phyloP scores from a whole-genome alignment of 2,797 vertebrate genomes.

The Monodelphis domestica region DNA sequence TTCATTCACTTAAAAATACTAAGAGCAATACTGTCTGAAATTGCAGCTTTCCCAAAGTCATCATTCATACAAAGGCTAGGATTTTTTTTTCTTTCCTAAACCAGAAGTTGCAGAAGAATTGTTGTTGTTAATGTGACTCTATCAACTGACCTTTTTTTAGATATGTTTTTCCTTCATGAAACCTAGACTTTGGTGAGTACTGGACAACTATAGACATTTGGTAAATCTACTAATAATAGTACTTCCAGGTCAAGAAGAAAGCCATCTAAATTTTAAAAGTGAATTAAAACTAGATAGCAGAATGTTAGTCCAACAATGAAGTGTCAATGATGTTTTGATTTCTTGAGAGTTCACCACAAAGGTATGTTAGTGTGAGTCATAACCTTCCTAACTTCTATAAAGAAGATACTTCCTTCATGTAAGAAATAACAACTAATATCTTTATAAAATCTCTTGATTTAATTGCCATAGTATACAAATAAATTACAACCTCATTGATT shows the following conservation, averaged over 20 bases:
- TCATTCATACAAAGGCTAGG: constrained; percentile 39
- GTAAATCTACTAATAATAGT: not conserved
- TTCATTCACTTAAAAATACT: constrained; percentile 6
- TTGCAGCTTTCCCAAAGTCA: constrained; percentile 19
- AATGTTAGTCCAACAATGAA: not conserved
- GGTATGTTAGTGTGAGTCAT: not conserved
- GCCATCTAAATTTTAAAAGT: not conserved
- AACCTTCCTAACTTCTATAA: not conserved
- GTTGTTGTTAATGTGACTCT: not conserved
- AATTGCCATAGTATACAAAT: not conserved
- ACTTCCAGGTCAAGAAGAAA: not conserved
- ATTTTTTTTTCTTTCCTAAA: too few relatives aligned
- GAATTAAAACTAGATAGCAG: not conserved
- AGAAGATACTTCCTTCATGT: not conserved
- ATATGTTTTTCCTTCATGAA: not conserved
- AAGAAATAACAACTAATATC: not conserved
- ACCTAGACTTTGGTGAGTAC: not conserved
- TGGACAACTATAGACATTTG: not conserved
- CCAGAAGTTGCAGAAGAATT: not conserved
- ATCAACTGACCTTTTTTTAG: not conserved
- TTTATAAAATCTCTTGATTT: not conserved
- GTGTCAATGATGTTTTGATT: not conserved
- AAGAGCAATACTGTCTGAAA: constrained; percentile 15
- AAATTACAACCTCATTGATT: not conserved
- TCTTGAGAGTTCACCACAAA: not conserved